Evolutionary conservation across 2,888 invertebrate genomes (phyloP).

Genomic region (Tethea ocularis): DNA sequence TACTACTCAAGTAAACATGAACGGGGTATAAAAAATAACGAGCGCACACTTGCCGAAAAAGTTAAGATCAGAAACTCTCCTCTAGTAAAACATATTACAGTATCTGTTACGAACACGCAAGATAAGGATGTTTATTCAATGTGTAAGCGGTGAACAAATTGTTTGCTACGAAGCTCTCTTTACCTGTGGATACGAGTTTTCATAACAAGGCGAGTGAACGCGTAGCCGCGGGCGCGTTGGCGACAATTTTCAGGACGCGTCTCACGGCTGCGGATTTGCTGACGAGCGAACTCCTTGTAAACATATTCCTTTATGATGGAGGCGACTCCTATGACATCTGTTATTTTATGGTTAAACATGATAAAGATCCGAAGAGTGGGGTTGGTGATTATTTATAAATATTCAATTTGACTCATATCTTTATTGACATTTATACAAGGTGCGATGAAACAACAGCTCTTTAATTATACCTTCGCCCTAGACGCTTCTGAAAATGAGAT

Average conservation of each 20-base stretch:
- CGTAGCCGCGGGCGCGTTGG: conserved; percentile 31
- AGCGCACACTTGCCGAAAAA: conserved; percentile 33
- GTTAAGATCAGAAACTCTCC: conserved; percentile 37
- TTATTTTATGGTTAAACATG: conserved; percentile 21
- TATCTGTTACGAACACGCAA: conserved; percentile 55
- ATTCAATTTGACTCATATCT: neutral
- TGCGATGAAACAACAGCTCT: neutral
- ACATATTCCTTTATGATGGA: conserved; percentile 58
- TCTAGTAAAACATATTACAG: conserved; percentile 52
- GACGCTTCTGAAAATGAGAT: too few relatives aligned
- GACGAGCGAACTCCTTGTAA: conserved; percentile 65
- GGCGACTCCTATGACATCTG: conserved; percentile 31
- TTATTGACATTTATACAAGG: neutral
- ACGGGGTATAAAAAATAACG: conserved; percentile 17
- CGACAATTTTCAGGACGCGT: conserved; percentile 71
- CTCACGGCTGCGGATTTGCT: conserved; percentile 63
- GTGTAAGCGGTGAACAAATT: conserved; percentile 77
- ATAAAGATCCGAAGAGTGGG: neutral
- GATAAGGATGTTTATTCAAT: conserved; percentile 75
- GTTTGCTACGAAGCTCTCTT: conserved; percentile 67
- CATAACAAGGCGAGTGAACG: conserved; percentile 71
- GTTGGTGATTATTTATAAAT: neutral
- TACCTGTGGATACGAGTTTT: conserved; percentile 73
- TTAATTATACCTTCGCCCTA: too few relatives aligned
- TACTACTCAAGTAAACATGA: conserved; percentile 8